Evolutionary conservation across 37 sponge, comb jelly and placozoan genomes (phyloP).

Genomic region (Tethya wilhelma): DNA sequence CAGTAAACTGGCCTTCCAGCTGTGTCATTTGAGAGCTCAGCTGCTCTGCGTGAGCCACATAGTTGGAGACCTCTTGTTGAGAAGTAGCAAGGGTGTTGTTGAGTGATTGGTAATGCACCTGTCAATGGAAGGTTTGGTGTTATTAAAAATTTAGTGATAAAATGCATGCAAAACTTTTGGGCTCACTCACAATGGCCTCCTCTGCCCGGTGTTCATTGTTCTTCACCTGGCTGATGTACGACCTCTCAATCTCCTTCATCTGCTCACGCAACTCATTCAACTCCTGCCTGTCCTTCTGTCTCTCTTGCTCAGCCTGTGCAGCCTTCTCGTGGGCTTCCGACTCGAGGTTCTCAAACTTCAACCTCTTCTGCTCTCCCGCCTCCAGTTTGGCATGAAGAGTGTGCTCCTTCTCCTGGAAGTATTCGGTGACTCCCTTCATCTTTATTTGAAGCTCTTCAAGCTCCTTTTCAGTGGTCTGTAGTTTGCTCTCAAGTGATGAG

Average conservation of each 20-base stretch:
- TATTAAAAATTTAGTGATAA: neutral
- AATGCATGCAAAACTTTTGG: neutral
- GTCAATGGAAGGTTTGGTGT: neutral
- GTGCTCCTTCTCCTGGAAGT: slow-evolving; percentile 73
- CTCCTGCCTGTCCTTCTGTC: slow-evolving; percentile 72
- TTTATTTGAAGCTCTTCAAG: slow-evolving; percentile 54
- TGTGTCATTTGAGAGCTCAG: slow-evolving; percentile 36
- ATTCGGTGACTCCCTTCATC: slow-evolving; percentile 67
- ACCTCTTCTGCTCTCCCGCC: slow-evolving; percentile 49
- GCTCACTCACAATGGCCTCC: slow-evolving; percentile 73
- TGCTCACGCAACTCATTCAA: slow-evolving; percentile 57
- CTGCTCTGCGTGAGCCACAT: slow-evolving; percentile 13
- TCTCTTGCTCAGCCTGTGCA: slow-evolving; percentile 53
- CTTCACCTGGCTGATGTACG: slow-evolving; percentile 42
- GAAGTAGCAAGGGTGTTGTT: neutral
- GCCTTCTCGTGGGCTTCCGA: slow-evolving; percentile 74
- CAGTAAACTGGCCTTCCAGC: slow-evolving; percentile 11
- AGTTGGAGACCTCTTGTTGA: slow-evolving; percentile 14
- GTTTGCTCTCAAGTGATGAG: slow-evolving; percentile 1
- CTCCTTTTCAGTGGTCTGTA: slow-evolving; percentile 5
- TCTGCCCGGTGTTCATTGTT: slow-evolving; percentile 71
- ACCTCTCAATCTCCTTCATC: slow-evolving; percentile 75
- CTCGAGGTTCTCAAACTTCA: slow-evolving; percentile 55
- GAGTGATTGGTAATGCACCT: slow-evolving; percentile 27
- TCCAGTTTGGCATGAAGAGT: slow-evolving; percentile 62